Evolutionary conservation across 2,113 vertebrate genomes (phyloP).

Genomic region (Ciconia boyciana): DNA sequence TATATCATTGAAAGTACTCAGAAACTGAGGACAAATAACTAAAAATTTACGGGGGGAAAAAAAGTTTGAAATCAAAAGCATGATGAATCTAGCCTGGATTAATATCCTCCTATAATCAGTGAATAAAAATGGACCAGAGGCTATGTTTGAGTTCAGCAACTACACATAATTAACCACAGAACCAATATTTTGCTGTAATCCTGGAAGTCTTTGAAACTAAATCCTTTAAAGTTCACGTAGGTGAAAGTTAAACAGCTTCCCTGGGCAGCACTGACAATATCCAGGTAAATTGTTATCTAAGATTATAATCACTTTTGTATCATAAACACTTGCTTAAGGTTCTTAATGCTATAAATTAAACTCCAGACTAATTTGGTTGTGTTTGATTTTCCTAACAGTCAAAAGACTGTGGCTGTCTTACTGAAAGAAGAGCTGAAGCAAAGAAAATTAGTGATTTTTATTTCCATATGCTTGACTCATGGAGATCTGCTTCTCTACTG

Average conservation of each 20-base stretch:
- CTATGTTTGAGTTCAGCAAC: background rate
- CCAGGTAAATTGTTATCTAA: background rate
- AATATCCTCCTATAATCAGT: background rate
- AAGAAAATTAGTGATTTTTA: background rate
- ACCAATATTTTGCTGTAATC: background rate
- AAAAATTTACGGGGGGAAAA: accelerated
- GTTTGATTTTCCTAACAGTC: background rate
- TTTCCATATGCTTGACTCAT: background rate
- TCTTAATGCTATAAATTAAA: background rate
- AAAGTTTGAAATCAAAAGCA: background rate
- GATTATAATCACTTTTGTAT: background rate
- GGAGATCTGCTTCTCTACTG: background rate
- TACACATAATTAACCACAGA: background rate
- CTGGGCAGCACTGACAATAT: background rate
- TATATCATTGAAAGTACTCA: background rate
- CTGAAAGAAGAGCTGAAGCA: background rate
- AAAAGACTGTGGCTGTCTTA: background rate
- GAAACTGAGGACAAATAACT: background rate
- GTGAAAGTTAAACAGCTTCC: background rate
- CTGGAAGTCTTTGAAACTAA: background rate
- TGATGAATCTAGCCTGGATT: background rate
- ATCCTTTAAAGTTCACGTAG: background rate
- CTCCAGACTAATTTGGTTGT: background rate
- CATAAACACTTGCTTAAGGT: background rate
- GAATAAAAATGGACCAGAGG: background rate